A percentile compares a stretch with the other conserved stretches of the same genome.
Conservation (phyloP, 35 echinoderm and acorn worm species). For the Holothuria glaberrima region DNA sequence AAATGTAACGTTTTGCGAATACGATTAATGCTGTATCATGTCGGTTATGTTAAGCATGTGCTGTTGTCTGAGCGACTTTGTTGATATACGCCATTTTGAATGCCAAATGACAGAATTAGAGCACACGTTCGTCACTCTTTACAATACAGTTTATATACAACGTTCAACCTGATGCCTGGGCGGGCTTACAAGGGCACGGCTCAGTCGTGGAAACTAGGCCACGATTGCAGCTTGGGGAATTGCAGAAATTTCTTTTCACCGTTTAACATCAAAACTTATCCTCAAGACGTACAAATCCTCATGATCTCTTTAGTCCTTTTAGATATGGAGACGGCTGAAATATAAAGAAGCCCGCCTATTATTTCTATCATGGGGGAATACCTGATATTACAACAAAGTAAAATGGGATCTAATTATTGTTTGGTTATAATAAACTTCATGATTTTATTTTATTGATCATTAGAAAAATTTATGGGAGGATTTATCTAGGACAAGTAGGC, state of each 20-base stretch:
- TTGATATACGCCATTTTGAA: constrained; percentile 52
- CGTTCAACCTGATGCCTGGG: not conserved
- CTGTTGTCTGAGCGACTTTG: not conserved
- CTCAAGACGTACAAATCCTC: constrained; percentile 13
- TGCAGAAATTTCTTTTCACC: constrained; percentile 29
- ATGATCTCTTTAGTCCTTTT: not conserved
- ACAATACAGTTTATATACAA: not conserved
- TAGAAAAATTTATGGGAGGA: not conserved
- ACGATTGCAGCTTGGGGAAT: constrained; percentile 34
- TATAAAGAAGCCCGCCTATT: constrained; percentile 44
- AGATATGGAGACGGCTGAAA: not conserved
- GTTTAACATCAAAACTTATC: constrained; percentile 24
- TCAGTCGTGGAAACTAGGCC: constrained; percentile 33
- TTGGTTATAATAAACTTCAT: constrained; percentile 5
- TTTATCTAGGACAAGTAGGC: constrained; percentile 29
- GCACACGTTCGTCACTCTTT: not conserved
- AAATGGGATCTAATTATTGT: constrained; percentile 45
- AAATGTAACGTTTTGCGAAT: no score
- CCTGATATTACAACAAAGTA: constrained; percentile 9
- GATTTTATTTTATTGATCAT: constrained; percentile 30
- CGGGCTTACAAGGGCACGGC: constrained; percentile 9
- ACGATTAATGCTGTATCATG: no score
- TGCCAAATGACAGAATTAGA: constrained; percentile 27
- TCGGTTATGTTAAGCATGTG: constrained; percentile 18
- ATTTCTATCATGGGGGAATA: constrained; percentile 35